A percentile compares a stretch with the other conserved stretches of the same genome.
Evolutionary conservation across 2,113 vertebrate species (phyloP).

Genomic region (Toxotes jaculatrix): DNA sequence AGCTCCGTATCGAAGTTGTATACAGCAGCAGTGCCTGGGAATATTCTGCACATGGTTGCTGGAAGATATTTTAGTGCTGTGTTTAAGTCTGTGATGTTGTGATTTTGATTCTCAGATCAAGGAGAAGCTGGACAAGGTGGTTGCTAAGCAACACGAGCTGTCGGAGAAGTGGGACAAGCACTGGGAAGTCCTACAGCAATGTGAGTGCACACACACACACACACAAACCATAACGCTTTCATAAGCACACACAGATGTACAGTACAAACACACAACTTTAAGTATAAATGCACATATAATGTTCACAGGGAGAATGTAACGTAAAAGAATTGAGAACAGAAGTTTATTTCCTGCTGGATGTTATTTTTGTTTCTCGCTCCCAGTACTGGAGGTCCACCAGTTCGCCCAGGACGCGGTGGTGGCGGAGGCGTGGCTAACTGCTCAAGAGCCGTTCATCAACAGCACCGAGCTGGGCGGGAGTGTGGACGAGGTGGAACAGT

Average conservation of each 20-base stretch:
- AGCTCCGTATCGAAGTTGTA: neutral
- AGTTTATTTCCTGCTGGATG: neutral
- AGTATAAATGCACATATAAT: neutral
- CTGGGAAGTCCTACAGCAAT: slow-evolving; percentile 94
- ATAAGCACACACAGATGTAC: neutral
- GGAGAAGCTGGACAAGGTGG: slow-evolving; percentile 90
- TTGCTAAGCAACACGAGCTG: slow-evolving; percentile 90
- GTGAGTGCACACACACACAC: slow-evolving; percentile 79
- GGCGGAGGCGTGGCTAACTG: slow-evolving; percentile 93
- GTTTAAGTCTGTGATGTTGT: neutral
- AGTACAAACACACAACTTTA: neutral
- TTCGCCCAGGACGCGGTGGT: slow-evolving; percentile 97
- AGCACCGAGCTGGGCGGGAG: slow-evolving; percentile 93
- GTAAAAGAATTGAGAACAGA: neutral
- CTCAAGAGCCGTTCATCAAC: slow-evolving; percentile 92
- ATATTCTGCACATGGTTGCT: neutral
- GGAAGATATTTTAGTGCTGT: neutral
- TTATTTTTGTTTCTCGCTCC: neutral
- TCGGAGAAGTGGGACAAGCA: slow-evolving; percentile 94
- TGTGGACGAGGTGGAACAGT: slow-evolving; percentile 96
- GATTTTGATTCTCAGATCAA: slow-evolving; percentile 86
- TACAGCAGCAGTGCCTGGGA: neutral
- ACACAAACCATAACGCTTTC: neutral
- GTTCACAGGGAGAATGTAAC: neutral
- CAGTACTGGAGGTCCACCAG: slow-evolving; percentile 96